Evolutionary conservation across 2,888 invertebrate species (phyloP).

Genomic region (Xestia rhomboidea): DNA sequence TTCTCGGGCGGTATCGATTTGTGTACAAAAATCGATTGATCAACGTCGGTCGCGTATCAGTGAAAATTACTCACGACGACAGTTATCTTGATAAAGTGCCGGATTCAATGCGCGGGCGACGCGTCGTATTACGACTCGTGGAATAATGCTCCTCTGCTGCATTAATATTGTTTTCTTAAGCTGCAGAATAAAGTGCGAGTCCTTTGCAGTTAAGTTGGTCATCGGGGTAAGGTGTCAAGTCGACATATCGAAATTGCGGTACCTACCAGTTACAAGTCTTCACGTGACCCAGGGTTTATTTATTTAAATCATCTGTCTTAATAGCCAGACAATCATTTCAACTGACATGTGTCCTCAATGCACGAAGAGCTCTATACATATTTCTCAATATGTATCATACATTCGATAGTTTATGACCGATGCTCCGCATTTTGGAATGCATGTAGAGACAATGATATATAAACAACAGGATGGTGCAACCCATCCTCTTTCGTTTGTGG

Average conservation of each 20-base stretch:
- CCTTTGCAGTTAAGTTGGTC: slow-evolving; percentile 38
- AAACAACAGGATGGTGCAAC: not conserved
- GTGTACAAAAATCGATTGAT: slow-evolving; percentile 84
- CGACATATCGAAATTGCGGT: slow-evolving; percentile 17
- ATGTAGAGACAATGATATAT: not conserved
- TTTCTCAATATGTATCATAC: not conserved
- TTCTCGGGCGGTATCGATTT: slow-evolving; percentile 65
- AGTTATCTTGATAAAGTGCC: slow-evolving; percentile 84
- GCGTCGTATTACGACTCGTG: not conserved
- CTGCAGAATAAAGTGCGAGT: slow-evolving; percentile 36
- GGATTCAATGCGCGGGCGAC: slow-evolving; percentile 70
- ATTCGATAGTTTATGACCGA: not conserved
- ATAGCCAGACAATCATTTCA: not conserved
- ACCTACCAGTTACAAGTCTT: not conserved
- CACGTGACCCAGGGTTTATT: not conserved
- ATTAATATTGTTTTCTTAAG: slow-evolving; percentile 62
- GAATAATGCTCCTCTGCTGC: slow-evolving; percentile 54
- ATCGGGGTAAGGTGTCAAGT: slow-evolving; percentile 16
- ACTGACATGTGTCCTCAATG: not conserved
- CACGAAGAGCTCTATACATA: not conserved
- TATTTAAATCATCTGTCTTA: slow-evolving; percentile 24
- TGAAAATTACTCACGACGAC: slow-evolving; percentile 83
- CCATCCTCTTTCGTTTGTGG: slow-evolving; percentile 1
- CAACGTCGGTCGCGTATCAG: slow-evolving; percentile 82
- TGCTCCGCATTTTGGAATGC: not conserved